Evolutionary conservation across 2,797 vertebrate species (phyloP).

Genomic region (Pitangus sulphuratus): DNA sequence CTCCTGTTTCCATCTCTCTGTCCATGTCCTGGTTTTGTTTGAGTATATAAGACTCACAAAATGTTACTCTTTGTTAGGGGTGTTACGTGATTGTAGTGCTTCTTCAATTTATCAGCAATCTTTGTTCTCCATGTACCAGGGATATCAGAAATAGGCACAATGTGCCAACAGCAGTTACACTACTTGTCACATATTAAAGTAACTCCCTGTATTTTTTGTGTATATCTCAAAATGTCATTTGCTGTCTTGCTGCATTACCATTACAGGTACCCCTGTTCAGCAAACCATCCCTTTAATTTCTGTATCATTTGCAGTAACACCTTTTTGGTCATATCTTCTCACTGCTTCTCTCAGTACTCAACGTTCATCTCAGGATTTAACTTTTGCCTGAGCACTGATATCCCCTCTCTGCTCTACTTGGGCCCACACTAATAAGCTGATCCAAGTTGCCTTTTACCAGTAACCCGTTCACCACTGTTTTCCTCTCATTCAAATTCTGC

Average conservation of each 20-base stretch:
- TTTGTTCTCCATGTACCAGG: neutral
- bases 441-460: neutral
- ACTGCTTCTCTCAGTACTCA: neutral
- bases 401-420: neutral
- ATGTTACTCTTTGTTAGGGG: neutral
- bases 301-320: neutral
- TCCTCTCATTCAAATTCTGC: neutral
- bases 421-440: neutral
- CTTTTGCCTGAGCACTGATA: neutral
- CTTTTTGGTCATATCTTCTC: neutral
- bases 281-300: neutral
- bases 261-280: neutral
- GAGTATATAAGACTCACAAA: neutral
- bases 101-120: neutral
- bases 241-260: neutral
- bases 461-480: neutral
- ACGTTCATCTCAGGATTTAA: neutral
- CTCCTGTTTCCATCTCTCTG: neutral
- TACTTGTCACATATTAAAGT: neutral
- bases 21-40: neutral
- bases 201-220: neutral
- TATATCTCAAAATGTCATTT: neutral
- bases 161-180: neutral
- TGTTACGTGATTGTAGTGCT: neutral
- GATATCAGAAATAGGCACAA: neutral